Evolutionary conservation across 2,888 invertebrate species (phyloP).

Genomic region (Coelinius sp.): DNA sequence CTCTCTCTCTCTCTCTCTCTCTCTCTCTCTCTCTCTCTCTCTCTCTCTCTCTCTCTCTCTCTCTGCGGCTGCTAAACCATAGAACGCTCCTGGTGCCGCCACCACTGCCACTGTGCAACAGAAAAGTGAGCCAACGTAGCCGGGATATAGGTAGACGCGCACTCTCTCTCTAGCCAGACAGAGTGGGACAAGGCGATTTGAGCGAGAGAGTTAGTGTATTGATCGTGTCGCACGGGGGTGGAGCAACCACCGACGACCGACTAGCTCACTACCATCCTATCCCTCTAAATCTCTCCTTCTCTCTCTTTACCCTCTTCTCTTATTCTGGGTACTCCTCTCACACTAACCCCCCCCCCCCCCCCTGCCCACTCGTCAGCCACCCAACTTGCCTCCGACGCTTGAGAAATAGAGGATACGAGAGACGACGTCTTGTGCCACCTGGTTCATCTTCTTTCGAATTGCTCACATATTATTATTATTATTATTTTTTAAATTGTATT

Average conservation of each 20-base stretch:
- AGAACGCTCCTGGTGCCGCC: not conserved
- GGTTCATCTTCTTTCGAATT: not conserved
- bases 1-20: slow-evolving; percentile 21
- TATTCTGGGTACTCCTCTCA: slow-evolving; percentile 34
- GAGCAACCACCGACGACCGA: slow-evolving; percentile 62
- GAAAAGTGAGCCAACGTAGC: slow-evolving; percentile 29
- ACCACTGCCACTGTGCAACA: slow-evolving; percentile 9
- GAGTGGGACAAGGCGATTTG: slow-evolving; percentile 45
- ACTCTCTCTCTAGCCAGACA: slow-evolving; percentile 24
- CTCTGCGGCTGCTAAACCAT: slow-evolving; percentile 33
- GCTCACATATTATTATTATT: too few relatives aligned
- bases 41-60: slow-evolving; percentile 13
- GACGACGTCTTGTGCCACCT: slow-evolving; percentile 23
- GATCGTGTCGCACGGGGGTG: slow-evolving; percentile 69
- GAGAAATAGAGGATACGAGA: slow-evolving; percentile 32
- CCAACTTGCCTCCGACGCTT: slow-evolving; percentile 43
- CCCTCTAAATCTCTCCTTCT: not conserved
- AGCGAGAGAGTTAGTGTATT: slow-evolving; percentile 66
- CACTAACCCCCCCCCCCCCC: slow-evolving; percentile 28
- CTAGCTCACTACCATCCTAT: slow-evolving; percentile 42
- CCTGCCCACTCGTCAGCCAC: slow-evolving; percentile 6
- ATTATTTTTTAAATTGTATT: not conserved
- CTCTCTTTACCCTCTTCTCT: not conserved
- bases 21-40: slow-evolving; percentile 12
- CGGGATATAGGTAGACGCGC: slow-evolving; percentile 33